phyloP scores from a whole-genome alignment of 2,797 vertebrate species.

The Microcaecilia unicolor region DNA sequence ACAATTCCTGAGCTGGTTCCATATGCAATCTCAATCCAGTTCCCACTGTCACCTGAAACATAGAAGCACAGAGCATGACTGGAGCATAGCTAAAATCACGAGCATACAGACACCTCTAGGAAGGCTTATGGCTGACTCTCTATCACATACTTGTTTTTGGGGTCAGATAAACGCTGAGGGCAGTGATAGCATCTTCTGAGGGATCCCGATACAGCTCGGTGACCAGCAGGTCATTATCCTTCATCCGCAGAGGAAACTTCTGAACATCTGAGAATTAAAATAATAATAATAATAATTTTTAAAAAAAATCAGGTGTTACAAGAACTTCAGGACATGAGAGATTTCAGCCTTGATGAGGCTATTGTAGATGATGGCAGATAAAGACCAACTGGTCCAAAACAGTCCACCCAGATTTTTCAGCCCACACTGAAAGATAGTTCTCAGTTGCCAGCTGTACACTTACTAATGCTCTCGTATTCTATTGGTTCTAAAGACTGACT shows the following conservation, averaged over 20 bases:
- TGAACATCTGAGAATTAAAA: slow-evolving; percentile 65
- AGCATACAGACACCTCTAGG: accelerated
- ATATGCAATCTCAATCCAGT: slow-evolving; percentile 90
- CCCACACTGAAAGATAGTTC: too few species aligned
- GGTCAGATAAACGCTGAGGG: slow-evolving; percentile 84
- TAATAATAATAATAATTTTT: too few species aligned
- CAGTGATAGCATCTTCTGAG: slow-evolving; percentile 78
- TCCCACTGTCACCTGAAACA: slow-evolving; percentile 76
- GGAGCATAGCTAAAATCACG: accelerated
- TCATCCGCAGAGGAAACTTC: slow-evolving; percentile 89
- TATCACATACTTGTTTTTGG: slow-evolving; percentile 83
- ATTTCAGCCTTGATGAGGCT: too few species aligned
- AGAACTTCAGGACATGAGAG: too few species aligned
- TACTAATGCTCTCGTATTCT: too few species aligned
- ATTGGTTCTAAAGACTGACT: too few species aligned
- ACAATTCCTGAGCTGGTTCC: slow-evolving; percentile 82
- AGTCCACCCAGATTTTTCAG: too few species aligned
- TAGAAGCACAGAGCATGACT: neutral
- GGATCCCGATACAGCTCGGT: slow-evolving; percentile 86
- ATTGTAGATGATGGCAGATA: too few species aligned
- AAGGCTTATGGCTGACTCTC: accelerated
- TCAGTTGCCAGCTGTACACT: too few species aligned
- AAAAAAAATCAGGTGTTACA: neutral
- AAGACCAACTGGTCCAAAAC: too few species aligned
- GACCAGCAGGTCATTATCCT: slow-evolving; percentile 86